A percentile compares a stretch with the other conserved stretches of the same genome.
These are phyloP conservation scores for Cyphomyrus discorhynchus DNA, from an alignment of 2,113 vertebrate species.

Conservation along the genomic window DNA sequence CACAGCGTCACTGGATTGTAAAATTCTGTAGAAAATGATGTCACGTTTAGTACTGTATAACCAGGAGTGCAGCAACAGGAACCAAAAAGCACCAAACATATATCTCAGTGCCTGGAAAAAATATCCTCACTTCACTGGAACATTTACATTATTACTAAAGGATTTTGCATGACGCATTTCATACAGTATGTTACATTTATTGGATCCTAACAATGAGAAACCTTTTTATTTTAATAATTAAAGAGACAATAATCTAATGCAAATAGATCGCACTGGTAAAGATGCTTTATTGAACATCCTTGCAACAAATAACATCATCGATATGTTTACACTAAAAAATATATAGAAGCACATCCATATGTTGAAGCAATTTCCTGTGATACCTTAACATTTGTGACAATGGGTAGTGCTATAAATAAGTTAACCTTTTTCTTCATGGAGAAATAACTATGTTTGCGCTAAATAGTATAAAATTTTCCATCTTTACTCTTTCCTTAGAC, in stretches of 20 bases:
- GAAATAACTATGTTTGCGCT: neutral
- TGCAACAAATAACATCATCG: neutral
- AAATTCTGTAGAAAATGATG: neutral
- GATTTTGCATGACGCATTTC: neutral
- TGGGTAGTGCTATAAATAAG: neutral
- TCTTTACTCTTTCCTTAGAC: neutral
- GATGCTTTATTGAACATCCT: neutral
- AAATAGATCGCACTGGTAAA: neutral
- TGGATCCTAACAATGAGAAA: neutral
- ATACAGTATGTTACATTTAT: neutral
- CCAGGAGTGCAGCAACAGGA: neutral
- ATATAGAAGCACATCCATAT: neutral
- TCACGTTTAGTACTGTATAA: neutral
- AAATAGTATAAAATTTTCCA: neutral
- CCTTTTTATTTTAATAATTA: too few species aligned
- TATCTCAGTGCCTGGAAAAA: neutral
- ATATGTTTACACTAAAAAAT: neutral
- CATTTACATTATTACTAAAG: neutral
- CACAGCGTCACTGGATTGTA: neutral
- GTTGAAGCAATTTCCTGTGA: neutral
- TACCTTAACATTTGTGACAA: neutral
- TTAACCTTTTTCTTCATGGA: neutral
- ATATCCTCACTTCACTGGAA: neutral
- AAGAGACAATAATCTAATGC: neutral
- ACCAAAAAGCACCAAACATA: neutral